A percentile compares a stretch with the other conserved stretches of the same genome.
phyloP scores from a whole-genome alignment of 2,888 invertebrate genomes.

The Andrena praecox region DNA sequence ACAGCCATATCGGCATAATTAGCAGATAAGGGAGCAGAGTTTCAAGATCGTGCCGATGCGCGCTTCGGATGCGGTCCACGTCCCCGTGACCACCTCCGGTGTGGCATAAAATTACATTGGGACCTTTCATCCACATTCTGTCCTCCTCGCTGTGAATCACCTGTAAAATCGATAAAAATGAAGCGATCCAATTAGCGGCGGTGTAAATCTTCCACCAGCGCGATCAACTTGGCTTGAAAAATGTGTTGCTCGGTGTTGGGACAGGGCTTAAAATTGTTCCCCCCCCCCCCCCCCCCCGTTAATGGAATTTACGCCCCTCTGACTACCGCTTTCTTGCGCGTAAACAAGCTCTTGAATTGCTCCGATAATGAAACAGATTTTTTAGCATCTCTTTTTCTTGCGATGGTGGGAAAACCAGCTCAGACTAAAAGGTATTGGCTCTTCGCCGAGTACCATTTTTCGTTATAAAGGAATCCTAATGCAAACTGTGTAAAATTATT shows the following conservation, averaged over 20 bases:
- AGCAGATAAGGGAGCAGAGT: constrained; percentile 71
- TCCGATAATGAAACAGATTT: neutral
- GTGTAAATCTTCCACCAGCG: neutral
- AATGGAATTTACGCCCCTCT: neutral
- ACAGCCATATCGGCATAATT: constrained; percentile 74
- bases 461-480: too few species aligned
- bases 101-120: constrained; percentile 69
- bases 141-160: constrained; percentile 81
- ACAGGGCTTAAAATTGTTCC: neutral
- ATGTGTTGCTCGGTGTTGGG: neutral
- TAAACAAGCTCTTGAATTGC: neutral
- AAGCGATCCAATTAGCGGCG: constrained; percentile 16
- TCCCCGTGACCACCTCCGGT: constrained; percentile 78
- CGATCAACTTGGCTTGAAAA: constrained; percentile 2
- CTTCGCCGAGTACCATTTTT: neutral
- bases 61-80: constrained; percentile 75
- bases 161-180: constrained; percentile 60
- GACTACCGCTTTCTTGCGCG: neutral
- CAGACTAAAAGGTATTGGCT: neutral
- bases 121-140: constrained; percentile 75
- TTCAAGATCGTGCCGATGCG: constrained; percentile 75
- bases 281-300: neutral
- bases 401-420: neutral
- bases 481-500: too few species aligned
- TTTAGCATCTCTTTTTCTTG: neutral